Percentiles rank a stretch among this genome's conserved stretches.
phyloP scores from a whole-genome alignment of 2,113 vertebrate genomes.

The Ptilonorhynchus violaceus region DNA sequence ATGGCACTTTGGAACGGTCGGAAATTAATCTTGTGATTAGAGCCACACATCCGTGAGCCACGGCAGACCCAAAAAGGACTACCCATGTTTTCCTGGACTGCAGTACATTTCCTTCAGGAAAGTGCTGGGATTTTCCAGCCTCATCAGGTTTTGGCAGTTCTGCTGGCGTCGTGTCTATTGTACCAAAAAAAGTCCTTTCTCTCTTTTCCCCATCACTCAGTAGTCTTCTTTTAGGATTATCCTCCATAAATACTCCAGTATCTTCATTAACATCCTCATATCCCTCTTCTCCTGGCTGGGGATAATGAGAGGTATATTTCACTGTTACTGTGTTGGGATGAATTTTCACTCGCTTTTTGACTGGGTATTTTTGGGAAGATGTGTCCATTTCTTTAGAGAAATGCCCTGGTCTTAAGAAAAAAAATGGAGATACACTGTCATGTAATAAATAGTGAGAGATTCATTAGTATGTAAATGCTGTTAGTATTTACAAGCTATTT shows the following conservation, averaged over 20 bases:
- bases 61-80: conserved; percentile 89
- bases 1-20: conserved; percentile 95
- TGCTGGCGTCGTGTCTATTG: conserved; percentile 76
- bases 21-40: conserved; percentile 91
- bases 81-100: conserved; percentile 91
- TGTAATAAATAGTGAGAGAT: background rate
- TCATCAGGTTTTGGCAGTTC: conserved; percentile 73
- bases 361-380: conserved; percentile 78
- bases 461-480: background rate
- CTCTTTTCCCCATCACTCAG: conserved; percentile 78
- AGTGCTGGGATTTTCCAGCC: conserved; percentile 79
- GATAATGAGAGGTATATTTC: conserved; percentile 93
- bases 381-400: conserved; percentile 82
- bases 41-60: conserved; percentile 94
- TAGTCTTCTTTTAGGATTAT: conserved; percentile 83
- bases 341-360: conserved; percentile 96
- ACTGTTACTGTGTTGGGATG: conserved; percentile 93
- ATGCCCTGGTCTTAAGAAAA: background rate
- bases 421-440: background rate
- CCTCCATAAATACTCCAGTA: conserved; percentile 83
- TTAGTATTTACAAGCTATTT: background rate
- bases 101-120: conserved; percentile 83
- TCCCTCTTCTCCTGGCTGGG: conserved; percentile 90
- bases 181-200: conserved; percentile 88
- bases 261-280: conserved; percentile 89